A percentile compares a stretch with the other conserved stretches of the same genome.
Evolutionary conservation across 2,797 vertebrate genomes (phyloP).

Genomic region (Kryptopterus vitreolus): DNA sequence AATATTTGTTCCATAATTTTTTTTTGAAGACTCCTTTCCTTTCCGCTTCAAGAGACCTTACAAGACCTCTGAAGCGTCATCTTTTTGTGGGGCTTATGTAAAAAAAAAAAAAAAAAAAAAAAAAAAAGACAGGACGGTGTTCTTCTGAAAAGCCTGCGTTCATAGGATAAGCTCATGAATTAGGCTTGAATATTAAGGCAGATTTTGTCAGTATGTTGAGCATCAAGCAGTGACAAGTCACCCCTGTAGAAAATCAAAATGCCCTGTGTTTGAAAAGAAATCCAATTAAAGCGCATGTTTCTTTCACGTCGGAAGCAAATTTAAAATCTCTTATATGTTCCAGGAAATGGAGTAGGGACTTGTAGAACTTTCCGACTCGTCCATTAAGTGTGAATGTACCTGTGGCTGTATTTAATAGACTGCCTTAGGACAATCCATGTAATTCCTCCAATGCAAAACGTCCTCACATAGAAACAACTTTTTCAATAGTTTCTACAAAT

Average conservation of each 20-base stretch:
- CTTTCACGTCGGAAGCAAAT: not conserved
- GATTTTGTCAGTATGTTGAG: not conserved
- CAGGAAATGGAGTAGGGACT: not conserved
- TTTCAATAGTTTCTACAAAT: not conserved
- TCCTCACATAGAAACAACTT: too few relatives aligned
- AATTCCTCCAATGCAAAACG: not conserved
- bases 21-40: conserved; percentile 23
- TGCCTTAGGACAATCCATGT: not conserved
- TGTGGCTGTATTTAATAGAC: not conserved
- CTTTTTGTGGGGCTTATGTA: conserved; percentile 43
- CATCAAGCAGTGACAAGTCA: not conserved
- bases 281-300: not conserved
- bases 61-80: conserved; percentile 36
- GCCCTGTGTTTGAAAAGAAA: not conserved
- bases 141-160: conserved; percentile 52
- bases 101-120: conserved; percentile 45
- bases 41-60: conserved; percentile 2
- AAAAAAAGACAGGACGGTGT: conserved; percentile 14
- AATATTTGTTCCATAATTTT: conserved; percentile 10
- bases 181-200: conserved; percentile 5
- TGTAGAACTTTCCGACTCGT: not conserved
- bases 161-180: conserved; percentile 50
- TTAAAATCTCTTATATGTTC: not conserved
- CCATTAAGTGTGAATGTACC: not conserved
- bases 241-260: not conserved